These are phyloP conservation scores for Tineola bisselliella DNA, from an alignment of 2,888 invertebrate genomes.

Conservation along the genomic window DNA sequence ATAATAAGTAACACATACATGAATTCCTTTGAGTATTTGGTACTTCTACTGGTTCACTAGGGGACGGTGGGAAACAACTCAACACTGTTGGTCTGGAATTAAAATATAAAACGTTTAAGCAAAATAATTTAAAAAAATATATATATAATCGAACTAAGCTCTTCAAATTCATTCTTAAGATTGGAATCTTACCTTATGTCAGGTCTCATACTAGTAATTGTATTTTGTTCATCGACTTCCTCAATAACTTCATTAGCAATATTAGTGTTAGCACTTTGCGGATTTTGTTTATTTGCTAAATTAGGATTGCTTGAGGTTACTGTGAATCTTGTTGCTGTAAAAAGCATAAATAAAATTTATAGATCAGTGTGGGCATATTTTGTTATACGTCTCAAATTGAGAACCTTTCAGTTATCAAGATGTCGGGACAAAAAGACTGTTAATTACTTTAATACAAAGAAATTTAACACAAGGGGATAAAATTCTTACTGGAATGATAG, in stretches of 20 bases:
- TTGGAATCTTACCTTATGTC: slow-evolving; percentile 49
- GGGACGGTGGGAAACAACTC: slow-evolving; percentile 70
- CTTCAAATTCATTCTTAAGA: no score
- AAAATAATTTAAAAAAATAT: no score
- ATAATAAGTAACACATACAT: not conserved
- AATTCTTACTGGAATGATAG: no score
- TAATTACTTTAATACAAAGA: no score
- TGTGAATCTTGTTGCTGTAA: slow-evolving; percentile 8
- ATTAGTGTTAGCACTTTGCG: slow-evolving; percentile 66
- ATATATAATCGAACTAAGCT: no score
- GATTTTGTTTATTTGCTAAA: slow-evolving; percentile 43
- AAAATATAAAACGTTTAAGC: slow-evolving; percentile 2
- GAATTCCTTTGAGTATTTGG: slow-evolving; percentile 41
- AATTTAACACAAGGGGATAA: no score
- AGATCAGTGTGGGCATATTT: no score
- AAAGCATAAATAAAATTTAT: no score
- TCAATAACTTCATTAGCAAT: slow-evolving; percentile 78
- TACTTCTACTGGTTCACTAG: slow-evolving; percentile 73
- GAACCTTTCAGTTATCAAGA: no score
- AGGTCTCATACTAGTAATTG: slow-evolving; percentile 76
- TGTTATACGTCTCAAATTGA: no score
- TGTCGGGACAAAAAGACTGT: no score
- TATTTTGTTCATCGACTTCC: slow-evolving; percentile 83
- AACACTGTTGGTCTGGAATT: slow-evolving; percentile 69
- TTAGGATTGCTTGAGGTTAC: slow-evolving; percentile 33